Percentiles rank a stretch among this genome's conserved stretches.
Evolutionary conservation across 2,797 vertebrate species (phyloP).

Genomic region (Micrastur ruficollis): DNA sequence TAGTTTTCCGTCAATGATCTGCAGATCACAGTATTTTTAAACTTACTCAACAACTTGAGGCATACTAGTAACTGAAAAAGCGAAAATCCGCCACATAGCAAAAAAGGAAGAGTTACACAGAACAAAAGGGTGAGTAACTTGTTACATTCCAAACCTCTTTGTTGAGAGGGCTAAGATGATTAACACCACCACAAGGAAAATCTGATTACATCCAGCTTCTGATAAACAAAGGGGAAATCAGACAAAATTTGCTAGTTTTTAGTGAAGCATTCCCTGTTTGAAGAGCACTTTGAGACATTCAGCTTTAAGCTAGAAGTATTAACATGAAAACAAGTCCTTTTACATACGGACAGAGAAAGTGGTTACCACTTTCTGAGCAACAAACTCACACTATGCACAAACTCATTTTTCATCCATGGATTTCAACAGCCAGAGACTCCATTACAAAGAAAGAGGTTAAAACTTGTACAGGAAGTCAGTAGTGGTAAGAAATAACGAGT

Average conservation of each 20-base stretch:
- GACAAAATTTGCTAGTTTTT: neutral
- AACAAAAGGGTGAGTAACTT: neutral
- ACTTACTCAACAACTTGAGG: neutral
- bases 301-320: neutral
- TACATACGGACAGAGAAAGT: neutral
- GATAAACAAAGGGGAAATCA: neutral
- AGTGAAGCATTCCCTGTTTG: neutral
- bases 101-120: neutral
- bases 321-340: neutral
- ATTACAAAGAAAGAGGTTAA: neutral
- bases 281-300: slow-evolving; percentile 40
- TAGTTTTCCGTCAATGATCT: neutral
- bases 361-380: neutral
- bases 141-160: neutral
- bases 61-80: neutral
- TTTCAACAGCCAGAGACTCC: neutral
- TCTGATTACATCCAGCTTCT: neutral
- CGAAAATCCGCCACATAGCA: neutral
- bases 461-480: neutral
- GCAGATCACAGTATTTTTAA: neutral
- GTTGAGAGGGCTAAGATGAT: neutral
- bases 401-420: neutral
- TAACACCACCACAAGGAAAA: neutral
- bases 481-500: neutral
- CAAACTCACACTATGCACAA: neutral